Conservation (phyloP, 2,797 vertebrate genomes). For the Gobio occitaniae region DNA sequence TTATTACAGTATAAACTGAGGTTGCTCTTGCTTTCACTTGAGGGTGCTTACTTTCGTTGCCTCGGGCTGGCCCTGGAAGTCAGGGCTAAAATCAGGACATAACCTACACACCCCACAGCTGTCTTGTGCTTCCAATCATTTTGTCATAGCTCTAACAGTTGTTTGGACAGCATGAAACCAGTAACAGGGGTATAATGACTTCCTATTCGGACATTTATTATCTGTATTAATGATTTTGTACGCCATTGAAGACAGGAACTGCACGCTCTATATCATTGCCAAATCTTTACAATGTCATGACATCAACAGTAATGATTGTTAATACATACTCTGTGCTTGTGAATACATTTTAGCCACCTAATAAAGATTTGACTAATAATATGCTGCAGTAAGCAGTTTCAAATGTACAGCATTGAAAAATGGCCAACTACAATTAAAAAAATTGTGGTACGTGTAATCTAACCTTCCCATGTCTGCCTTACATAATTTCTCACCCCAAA, state of each 20-base stretch:
- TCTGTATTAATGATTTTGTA: background rate
- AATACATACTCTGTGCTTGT: background rate
- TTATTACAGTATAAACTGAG: too few species aligned
- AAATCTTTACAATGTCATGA: background rate
- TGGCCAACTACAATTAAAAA: background rate
- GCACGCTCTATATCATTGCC: background rate
- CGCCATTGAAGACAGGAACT: background rate
- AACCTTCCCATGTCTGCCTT: background rate
- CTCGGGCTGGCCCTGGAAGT: background rate
- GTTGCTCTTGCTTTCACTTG: too few species aligned
- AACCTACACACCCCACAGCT: background rate
- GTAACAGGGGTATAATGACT: conserved; percentile 55
- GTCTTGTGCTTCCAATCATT: conserved; percentile 31
- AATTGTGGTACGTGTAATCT: background rate
- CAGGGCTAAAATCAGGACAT: background rate
- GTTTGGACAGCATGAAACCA: conserved; percentile 66
- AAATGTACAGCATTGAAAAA: too few species aligned
- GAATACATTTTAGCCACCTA: background rate
- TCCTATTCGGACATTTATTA: conserved; percentile 54
- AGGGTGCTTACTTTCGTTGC: too few species aligned
- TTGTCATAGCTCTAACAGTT: conserved; percentile 63
- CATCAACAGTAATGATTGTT: background rate
- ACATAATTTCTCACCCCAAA: background rate
- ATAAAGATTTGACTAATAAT: too few species aligned
- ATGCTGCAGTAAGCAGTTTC: too few species aligned